Evolutionary conservation across 2,113 vertebrate species (phyloP).

Genomic region (Heterotis niloticus): DNA sequence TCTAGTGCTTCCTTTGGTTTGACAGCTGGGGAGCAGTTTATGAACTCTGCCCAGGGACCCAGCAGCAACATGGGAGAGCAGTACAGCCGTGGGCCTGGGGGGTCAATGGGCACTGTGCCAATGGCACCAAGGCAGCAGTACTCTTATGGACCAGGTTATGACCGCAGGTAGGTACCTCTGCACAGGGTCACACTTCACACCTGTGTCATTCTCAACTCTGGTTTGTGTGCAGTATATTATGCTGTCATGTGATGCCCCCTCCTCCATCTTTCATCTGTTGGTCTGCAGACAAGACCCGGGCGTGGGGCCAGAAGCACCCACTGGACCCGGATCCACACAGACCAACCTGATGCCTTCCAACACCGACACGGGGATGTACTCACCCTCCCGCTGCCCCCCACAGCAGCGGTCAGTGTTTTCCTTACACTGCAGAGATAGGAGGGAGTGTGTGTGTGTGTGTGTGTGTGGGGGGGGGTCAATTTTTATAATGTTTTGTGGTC

Average conservation of each 20-base stretch:
- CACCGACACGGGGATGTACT: slow-evolving; percentile 95
- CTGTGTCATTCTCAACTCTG: neutral
- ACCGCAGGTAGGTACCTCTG: slow-evolving; percentile 62
- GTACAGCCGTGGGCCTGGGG: slow-evolving; percentile 81
- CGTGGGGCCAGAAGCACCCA: slow-evolving; percentile 80
- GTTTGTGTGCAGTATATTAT: neutral
- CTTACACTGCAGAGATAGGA: too few species aligned
- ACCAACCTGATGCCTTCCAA: slow-evolving; percentile 89
- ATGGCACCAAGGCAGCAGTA: slow-evolving; percentile 92
- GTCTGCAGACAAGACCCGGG: slow-evolving; percentile 80
- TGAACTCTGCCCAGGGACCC: slow-evolving; percentile 84
- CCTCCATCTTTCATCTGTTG: slow-evolving; percentile 3
- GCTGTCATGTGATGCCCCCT: neutral
- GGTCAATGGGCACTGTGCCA: slow-evolving; percentile 81
- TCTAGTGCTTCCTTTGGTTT: neutral
- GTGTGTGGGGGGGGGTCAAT: neutral
- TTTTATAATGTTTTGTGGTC: neutral
- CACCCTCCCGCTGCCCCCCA: slow-evolving; percentile 85
- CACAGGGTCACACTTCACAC: neutral
- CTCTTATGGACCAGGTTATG: slow-evolving; percentile 83
- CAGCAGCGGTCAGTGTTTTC: slow-evolving; percentile 71
- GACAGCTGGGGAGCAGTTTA: slow-evolving; percentile 87
- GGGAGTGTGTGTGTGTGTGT: neutral
- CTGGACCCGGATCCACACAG: slow-evolving; percentile 79
- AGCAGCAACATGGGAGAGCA: slow-evolving; percentile 88